Evolutionary conservation across 2,797 vertebrate species (phyloP), one percentile per base, ranked within the genome.

Genomic region (Trachurus trachurus): DNA sequence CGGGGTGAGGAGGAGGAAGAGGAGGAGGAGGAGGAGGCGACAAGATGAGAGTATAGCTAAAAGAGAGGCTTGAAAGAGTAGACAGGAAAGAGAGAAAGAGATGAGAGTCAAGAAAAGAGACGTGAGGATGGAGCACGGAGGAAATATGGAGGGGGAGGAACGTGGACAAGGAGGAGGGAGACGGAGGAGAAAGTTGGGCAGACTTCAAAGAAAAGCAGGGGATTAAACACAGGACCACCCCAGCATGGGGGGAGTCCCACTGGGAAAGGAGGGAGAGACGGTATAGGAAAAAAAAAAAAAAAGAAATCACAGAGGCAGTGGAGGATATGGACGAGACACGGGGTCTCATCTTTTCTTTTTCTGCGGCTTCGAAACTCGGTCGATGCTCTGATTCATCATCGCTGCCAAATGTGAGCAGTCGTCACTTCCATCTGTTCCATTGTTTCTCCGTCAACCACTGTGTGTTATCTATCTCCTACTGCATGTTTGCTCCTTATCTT

Each of bases 161-260:
- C 7, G 58, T 19, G 16, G 58, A 31, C 56, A 62, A 34, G 31
- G 31, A 34, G 31, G 4, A 34, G 22, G 57, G 16, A 64, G 66
- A 57, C 15, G 45, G 42, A 45, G 58, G 19, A 76, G 40, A 74
- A 78, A 83, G 73, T 71, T 80, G 61, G 77, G 26, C 37, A n/a
- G 71, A 82, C 85, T 86, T 88, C 59, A 88, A 85, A 88, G 80
- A 79, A 72, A 74, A 56, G 31, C 17, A 40, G 61, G 66, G 71
- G 74, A 78, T 86, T 87, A 78, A 83, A 85, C 42, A 75, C 22
- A 21, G 66, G 70, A 67, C 62, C 50, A 67, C 17, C 22, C 6
- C 62, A 58, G 65, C 52, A 71, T 56, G 68, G 62, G 10, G 10
- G 60, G 65, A 50, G 39, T 66, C 37, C 29, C 50, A 37, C 21